Evolutionary conservation across 53 echinoderm and acorn worm genomes (phyloP).

Genomic region (Mesocentrotus franciscanus): DNA sequence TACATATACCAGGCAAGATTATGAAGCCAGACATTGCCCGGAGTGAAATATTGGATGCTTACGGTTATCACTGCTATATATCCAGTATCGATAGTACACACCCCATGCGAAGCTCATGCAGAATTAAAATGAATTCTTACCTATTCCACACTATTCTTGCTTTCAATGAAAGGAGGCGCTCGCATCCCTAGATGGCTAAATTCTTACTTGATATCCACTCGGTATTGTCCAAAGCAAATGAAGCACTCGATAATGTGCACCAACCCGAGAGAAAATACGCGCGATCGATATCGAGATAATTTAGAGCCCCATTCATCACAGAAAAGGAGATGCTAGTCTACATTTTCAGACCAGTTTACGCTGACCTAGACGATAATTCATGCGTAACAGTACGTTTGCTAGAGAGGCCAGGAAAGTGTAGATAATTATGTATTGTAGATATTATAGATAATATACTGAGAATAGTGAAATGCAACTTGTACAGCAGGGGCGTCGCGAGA

Average conservation of each 20-base stretch:
- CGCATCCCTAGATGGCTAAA: not conserved
- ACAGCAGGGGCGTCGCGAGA: no score
- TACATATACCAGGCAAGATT: not conserved
- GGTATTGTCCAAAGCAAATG: constrained; percentile 27
- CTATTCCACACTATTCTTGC: not conserved
- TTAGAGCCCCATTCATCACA: constrained; percentile 30
- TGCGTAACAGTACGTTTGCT: not conserved
- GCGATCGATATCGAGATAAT: constrained; percentile 8
- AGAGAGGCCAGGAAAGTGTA: no score
- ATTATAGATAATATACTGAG: no score
- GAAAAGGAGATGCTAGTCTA: not conserved
- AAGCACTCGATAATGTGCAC: not conserved
- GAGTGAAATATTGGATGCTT: not conserved
- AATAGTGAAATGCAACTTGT: no score
- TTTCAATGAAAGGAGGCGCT: not conserved
- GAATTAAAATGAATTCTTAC: not conserved
- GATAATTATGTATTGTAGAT: no score
- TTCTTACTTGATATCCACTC: not conserved
- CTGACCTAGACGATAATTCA: not conserved
- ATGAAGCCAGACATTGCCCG: not conserved
- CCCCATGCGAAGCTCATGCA: not conserved
- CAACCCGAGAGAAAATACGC: not conserved
- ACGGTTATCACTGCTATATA: not conserved
- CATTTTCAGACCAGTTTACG: not conserved
- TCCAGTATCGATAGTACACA: not conserved